phyloP scores from a whole-genome alignment of 2,113 vertebrate species.

The Haliaeetus leucogaster region DNA sequence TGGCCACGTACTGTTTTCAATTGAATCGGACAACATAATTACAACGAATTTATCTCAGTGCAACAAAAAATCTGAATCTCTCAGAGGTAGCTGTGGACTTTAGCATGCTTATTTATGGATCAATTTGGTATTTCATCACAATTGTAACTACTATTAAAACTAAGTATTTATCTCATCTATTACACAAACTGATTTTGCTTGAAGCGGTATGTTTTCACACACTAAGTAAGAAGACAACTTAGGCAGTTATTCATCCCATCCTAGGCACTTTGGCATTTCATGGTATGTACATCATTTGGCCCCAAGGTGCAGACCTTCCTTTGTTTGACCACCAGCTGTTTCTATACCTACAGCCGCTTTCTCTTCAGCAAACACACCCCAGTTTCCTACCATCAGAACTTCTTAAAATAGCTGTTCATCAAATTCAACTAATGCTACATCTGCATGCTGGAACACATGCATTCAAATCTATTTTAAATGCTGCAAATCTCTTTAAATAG shows the following conservation, averaged over 20 bases:
- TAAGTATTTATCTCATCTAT: background rate
- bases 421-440: conserved; percentile 25
- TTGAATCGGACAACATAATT: background rate
- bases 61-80: background rate
- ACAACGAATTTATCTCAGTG: background rate
- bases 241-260: background rate
- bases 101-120: background rate
- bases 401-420: conserved; percentile 23
- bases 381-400: background rate
- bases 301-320: background rate
- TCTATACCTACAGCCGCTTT: background rate
- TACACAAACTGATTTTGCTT: background rate
- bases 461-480: conserved; percentile 55
- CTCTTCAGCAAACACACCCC: background rate
- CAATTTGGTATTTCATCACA: background rate
- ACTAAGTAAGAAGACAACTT: background rate
- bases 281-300: fast-evolving
- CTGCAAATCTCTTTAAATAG: conserved; percentile 61
- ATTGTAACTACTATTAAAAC: background rate
- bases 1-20: background rate
- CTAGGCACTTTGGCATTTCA: background rate
- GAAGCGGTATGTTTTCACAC: background rate
- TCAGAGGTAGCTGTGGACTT: background rate
- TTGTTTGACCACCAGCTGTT: background rate
- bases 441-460: background rate